phyloP scores from a whole-genome alignment of 1,140 invertebrate species.

The Rhizoglyphus robini region DNA sequence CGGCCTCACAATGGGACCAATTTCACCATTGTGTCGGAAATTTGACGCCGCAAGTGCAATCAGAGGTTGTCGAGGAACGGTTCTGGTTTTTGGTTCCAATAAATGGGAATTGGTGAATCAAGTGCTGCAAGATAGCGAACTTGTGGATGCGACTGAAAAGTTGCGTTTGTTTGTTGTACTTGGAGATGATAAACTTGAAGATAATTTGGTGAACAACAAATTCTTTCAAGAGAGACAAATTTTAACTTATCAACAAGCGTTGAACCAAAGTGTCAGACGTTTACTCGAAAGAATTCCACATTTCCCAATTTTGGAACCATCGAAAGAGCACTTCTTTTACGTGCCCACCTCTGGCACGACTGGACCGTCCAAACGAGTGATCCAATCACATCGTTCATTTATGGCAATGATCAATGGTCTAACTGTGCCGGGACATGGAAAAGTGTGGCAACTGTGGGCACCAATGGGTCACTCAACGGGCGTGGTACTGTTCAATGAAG shows the following conservation, averaged over 20 bases:
- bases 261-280: background rate
- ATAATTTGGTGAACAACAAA: background rate
- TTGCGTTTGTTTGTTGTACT: background rate
- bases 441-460: background rate
- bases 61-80: background rate
- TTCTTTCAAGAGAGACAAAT: background rate
- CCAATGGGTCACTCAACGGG: background rate
- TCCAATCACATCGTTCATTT: constrained; percentile 33
- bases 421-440: too few species aligned
- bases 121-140: background rate
- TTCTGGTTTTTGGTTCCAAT: background rate
- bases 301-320: background rate
- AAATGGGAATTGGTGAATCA: background rate
- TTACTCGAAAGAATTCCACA: background rate
- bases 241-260: background rate
- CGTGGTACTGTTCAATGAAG: background rate
- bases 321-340: background rate
- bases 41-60: background rate
- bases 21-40: background rate
- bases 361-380: constrained; percentile 38
- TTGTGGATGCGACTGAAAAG: background rate
- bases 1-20: background rate
- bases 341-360: constrained; percentile 38
- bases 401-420: background rate
- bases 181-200: background rate